A percentile compares a stretch with the other conserved stretches of the same genome.
Conservation (phyloP, 1,140 invertebrate species). For the Oreohelix idahoensis region DNA sequence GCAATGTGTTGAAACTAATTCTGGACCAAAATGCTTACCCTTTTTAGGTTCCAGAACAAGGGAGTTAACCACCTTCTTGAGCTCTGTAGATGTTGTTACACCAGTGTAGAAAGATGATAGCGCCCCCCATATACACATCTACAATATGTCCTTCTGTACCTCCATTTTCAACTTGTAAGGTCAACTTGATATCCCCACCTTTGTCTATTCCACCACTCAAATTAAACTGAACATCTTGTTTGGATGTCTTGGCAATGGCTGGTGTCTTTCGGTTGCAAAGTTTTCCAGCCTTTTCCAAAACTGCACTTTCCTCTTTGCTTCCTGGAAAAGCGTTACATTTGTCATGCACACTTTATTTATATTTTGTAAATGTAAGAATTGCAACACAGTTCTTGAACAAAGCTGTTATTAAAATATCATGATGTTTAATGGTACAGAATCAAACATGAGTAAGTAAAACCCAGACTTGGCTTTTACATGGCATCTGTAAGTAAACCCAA, state of each 20-base stretch:
- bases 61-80: slow-evolving; percentile 53
- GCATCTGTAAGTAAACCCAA: too few species aligned
- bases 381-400: not conserved
- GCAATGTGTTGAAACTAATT: too few species aligned
- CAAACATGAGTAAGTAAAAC: too few species aligned
- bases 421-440: too few species aligned
- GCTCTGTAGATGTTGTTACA: slow-evolving; percentile 55
- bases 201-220: slow-evolving; percentile 53
- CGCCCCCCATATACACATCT: slow-evolving; percentile 52
- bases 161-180: slow-evolving; percentile 59
- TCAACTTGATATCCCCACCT: slow-evolving; percentile 54
- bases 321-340: slow-evolving; percentile 39
- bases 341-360: not conserved
- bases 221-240: slow-evolving; percentile 57
- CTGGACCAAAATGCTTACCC: slow-evolving; percentile 43
- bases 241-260: slow-evolving; percentile 30
- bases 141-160: slow-evolving; percentile 52
- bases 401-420: too few species aligned
- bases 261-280: slow-evolving; percentile 47
- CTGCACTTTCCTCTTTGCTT: slow-evolving; percentile 49
- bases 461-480: too few species aligned
- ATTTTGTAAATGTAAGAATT: not conserved
- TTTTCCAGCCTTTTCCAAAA: slow-evolving; percentile 47
- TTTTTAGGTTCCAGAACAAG: slow-evolving; percentile 56
- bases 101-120: slow-evolving; percentile 65